Base-by-base conservation (phyloP, 2,113 vertebrate species). In the Oceanites oceanicus region DNA sequence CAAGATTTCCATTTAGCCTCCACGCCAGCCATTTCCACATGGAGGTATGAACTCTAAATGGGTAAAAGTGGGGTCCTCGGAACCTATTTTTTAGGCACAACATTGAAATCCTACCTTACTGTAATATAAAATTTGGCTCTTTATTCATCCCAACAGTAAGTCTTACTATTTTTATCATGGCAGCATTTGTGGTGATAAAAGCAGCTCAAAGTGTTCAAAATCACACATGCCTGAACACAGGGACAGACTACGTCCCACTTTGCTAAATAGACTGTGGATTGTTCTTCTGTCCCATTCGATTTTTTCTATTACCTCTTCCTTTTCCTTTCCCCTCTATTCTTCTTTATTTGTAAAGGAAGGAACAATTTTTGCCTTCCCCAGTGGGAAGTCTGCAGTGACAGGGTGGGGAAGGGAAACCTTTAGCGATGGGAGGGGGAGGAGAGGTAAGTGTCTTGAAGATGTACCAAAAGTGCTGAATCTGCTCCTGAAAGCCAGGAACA, bases 201-300 rank as follows among this genome's bases (percentile, higher is more conserved):
- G 7, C 27, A 70, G 13, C 55, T 55, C 25, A 6, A 23, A 72
- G 10, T 52, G 15, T 21, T 71, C 88, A 61, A 78, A 34, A 58
- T 6, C 47, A n/a, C 11, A 13, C 13, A 9, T 20, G 29, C 49
- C 45, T 40, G 34, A 55, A 59, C 27, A 50, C 42, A 34, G 29
- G 53, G 26, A 7, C 18, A 88, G 52, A 27, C 20, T 47, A 22
- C 2, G 2, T 30, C 36, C 20, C 62, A 30, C 25, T 80, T n/a
- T 34, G 26, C 38, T 36, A 13, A 2, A 1, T 0, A 15, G 13
- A 12, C 16, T n/a, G 21, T 8, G 6, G 40, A 36, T 78, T 36
- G 20, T 49, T 44, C 30, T 38, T 77, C 59, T 40, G 13, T 61
- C 58, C n/a, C 7, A 0, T 23, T 47, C 56, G 4, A 15, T 85